A percentile compares a stretch with the other conserved stretches of the same genome.
Conservation (phyloP, 2,888 invertebrate species). For the Hyalella azteca region DNA sequence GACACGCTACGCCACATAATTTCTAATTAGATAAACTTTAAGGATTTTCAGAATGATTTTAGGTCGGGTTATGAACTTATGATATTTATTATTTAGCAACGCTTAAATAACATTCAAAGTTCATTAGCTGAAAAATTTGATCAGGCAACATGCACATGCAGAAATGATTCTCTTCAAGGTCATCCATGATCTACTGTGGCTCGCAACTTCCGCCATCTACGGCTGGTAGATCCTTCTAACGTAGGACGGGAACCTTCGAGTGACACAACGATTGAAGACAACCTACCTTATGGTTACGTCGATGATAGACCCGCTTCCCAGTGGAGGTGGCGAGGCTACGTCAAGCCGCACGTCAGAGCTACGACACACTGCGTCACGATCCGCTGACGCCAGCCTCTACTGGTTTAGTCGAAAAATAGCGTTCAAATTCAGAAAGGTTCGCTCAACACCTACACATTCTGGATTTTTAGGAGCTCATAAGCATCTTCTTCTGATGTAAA, state of each 20-base stretch:
- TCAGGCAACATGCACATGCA: no score
- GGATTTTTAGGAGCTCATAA: no score
- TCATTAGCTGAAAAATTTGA: no score
- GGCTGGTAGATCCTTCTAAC: constrained; percentile 15
- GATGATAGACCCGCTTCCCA: constrained; percentile 50
- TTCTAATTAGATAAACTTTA: no score
- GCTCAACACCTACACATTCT: constrained; percentile 29
- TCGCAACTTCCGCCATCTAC: not conserved
- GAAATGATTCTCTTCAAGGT: constrained; percentile 24
- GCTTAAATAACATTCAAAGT: no score
- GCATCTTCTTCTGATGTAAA: no score
- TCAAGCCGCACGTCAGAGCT: constrained; percentile 57
- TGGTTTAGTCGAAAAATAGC: not conserved
- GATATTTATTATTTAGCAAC: no score
- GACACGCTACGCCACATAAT: no score
- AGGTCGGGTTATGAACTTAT: no score
- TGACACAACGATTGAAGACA: constrained; percentile 35
- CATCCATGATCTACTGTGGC: constrained; percentile 7
- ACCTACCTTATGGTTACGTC: constrained; percentile 53
- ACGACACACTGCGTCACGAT: constrained; percentile 56
- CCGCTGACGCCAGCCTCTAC: constrained; percentile 34
- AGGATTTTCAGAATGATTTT: no score
- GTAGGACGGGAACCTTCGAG: constrained; percentile 19
- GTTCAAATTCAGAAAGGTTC: not conserved
- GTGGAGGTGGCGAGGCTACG: constrained; percentile 56